Base-by-base conservation (phyloP, 2,113 vertebrate genomes). In the Saguinus midas region DNA sequence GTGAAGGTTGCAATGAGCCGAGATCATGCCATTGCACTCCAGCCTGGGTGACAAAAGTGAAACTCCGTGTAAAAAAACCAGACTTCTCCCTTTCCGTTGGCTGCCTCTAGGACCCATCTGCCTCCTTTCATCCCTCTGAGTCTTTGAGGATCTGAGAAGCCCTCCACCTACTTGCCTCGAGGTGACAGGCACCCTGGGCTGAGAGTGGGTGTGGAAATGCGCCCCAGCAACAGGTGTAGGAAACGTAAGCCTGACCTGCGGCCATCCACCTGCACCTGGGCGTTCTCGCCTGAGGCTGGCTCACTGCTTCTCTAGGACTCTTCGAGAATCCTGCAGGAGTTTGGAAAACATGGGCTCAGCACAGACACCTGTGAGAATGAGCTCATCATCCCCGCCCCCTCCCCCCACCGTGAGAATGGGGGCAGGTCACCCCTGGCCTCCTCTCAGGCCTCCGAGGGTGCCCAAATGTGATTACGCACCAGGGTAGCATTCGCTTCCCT, bases 221-320 rank as follows among this genome's bases (percentile, higher is more conserved):
- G 27, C 50, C 55, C 2, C 8, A 5, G 16, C 11, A 6, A 64
- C 64, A 40, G 76, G 20, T 18, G 61, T 37, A 52, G 75, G 50
- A 10, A 76, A 96, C 64, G 52, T 7, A 23, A 35, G 35, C 66
- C 57, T 43, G 50, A 35, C 79, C 25, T 1, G 66, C 29, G 29
- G 75, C 75, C 58, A 6, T 5, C 58, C 55, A 10, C 40, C 8
- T 3, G 70, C 57, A 7, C 43, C 66, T 32, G 25, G 12, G 14
- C 9, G 1, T 29, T 11, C 79, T 78, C n/a, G 17, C 37, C 10
- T 35, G 75, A 35, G n/a, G 9, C 45, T 7, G 3, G 86, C 32
- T 66, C 50, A 43, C 75, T 45, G 48, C 45, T 83, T 64, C 81
- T 96, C 68, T 80, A 23, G 32, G 55, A 25, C n/a, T 89, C 23